Evolutionary conservation across 2,113 vertebrate species (phyloP).

Genomic region (Psophia crepitans): DNA sequence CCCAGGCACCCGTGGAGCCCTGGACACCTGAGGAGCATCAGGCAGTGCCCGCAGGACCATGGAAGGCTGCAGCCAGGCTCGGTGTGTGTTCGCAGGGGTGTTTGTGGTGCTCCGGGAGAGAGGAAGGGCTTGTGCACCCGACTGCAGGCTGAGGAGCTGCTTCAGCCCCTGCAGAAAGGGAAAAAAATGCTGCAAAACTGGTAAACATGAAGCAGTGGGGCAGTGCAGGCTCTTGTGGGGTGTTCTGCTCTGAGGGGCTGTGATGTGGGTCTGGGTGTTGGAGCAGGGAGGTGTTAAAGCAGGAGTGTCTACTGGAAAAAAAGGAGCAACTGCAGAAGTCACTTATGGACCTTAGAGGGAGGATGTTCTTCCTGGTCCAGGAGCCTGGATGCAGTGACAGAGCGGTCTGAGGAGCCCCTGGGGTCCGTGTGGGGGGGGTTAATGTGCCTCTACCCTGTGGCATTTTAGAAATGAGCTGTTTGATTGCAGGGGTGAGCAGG

Average conservation of each 20-base stretch:
- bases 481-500: neutral
- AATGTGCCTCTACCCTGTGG: neutral
- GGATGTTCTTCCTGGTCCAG: neutral
- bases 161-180: neutral
- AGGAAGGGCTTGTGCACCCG: neutral
- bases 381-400: neutral
- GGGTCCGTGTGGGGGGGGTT: neutral
- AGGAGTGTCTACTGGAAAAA: neutral
- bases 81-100: accelerated
- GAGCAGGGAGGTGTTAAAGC: neutral
- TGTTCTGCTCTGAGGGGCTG: neutral
- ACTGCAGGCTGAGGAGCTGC: neutral
- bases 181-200: no score
- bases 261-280: neutral
- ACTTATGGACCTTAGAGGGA: neutral
- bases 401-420: neutral
- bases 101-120: neutral
- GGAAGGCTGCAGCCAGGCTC: neutral
- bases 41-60: neutral
- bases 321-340: neutral
- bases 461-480: neutral
- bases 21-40: neutral
- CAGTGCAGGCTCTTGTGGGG: neutral
- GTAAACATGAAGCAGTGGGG: neutral
- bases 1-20: neutral